phyloP scores from a whole-genome alignment of 2,113 vertebrate genomes.

The Saguinus midas region DNA sequence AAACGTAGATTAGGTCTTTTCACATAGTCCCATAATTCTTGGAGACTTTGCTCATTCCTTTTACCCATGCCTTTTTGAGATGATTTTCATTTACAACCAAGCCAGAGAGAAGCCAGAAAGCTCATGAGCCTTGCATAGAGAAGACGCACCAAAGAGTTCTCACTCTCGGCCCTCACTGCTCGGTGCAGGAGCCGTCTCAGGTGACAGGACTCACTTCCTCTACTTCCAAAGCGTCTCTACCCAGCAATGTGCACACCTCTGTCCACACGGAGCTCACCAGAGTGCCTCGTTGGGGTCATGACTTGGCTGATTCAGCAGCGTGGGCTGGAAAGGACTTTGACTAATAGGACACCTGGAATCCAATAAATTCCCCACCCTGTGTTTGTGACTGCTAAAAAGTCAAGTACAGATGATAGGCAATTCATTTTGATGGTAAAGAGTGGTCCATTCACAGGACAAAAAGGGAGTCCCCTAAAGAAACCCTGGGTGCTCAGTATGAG shows the following conservation, averaged over 20 bases:
- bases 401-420: not conserved
- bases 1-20: too few relatives aligned
- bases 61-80: not conserved
- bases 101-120: not conserved
- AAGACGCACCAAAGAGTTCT: not conserved
- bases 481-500: not conserved
- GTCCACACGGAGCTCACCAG: not conserved
- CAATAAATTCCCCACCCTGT: not conserved
- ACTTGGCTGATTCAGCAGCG: not conserved
- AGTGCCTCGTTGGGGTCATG: not conserved
- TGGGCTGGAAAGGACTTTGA: not conserved
- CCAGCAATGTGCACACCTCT: rapidly evolving
- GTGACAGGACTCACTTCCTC: too few relatives aligned
- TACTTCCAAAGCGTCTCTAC: not conserved
- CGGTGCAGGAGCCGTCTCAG: too few relatives aligned
- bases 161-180: too few relatives aligned
- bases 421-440: not conserved
- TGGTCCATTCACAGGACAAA: not conserved
- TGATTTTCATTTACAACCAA: not conserved
- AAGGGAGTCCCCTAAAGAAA: not conserved
- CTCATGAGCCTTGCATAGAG: not conserved
- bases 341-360: not conserved
- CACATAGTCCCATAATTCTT: too few relatives aligned
- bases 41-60: too few relatives aligned
- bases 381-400: not conserved